Evolutionary conservation across 2,113 vertebrate genomes (phyloP).

Genomic region (Illadopsis cleaveri): DNA sequence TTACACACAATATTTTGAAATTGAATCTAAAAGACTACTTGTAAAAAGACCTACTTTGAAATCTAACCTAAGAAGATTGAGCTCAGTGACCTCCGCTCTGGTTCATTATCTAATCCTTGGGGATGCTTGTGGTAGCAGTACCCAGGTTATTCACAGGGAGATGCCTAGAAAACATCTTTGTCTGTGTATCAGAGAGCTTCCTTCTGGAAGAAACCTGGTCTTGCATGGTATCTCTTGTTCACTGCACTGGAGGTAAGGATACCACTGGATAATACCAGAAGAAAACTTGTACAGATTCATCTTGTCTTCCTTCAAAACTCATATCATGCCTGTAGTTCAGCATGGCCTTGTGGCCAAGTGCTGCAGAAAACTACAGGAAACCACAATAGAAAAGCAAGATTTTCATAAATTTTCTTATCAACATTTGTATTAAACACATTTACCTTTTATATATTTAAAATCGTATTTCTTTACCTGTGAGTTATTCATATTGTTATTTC

Average conservation of each 20-base stretch:
- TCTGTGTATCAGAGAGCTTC: neutral
- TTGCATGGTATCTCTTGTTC: neutral
- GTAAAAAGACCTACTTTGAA: neutral
- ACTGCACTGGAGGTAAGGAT: neutral
- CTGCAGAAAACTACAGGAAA: neutral
- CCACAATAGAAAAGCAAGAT: neutral
- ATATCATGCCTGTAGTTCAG: neutral
- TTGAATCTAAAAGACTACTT: neutral
- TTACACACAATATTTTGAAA: neutral
- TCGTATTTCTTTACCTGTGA: neutral
- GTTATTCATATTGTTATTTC: neutral
- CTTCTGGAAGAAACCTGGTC: neutral
- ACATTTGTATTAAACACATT: neutral
- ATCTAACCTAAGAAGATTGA: neutral
- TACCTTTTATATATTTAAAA: neutral
- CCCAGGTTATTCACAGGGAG: fast-evolving
- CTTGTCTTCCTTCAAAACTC: neutral
- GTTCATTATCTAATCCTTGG: neutral
- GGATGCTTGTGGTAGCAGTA: neutral
- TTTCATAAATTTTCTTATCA: neutral
- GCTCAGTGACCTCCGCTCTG: neutral
- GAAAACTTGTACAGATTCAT: neutral
- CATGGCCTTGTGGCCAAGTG: neutral
- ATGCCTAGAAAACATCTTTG: neutral
- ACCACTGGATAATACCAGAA: neutral